These are phyloP conservation scores for Byasa hedistus DNA, from an alignment of 2,888 invertebrate genomes.

Conservation along the genomic window DNA sequence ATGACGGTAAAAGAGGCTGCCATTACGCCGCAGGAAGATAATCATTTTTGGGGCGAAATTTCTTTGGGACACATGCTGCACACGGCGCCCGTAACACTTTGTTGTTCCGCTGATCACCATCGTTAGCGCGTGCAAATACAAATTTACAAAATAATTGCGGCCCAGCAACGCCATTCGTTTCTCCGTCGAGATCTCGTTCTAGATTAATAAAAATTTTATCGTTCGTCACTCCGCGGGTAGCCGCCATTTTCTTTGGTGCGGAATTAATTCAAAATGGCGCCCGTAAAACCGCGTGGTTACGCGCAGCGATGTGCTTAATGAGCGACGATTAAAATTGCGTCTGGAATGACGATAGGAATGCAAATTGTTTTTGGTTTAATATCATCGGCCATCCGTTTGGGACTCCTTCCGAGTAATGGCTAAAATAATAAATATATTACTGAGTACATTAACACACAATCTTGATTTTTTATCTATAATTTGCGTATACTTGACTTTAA, in stretches of 20 bases:
- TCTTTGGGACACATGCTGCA: constrained; percentile 23
- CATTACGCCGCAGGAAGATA: constrained; percentile 24
- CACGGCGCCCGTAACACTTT: constrained; percentile 16
- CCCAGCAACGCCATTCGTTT: constrained; percentile 49
- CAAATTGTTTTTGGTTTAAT: constrained; percentile 54
- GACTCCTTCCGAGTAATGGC: constrained; percentile 22
- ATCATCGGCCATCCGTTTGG: constrained; percentile 33
- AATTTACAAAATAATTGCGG: constrained; percentile 55
- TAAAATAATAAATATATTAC: constrained; percentile 27
- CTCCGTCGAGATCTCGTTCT: constrained; percentile 49
- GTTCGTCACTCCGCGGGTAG: constrained; percentile 44
- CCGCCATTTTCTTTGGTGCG: constrained; percentile 69
- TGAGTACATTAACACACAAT: constrained; percentile 5
- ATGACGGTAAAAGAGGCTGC: constrained; percentile 29
- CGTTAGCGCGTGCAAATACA: constrained; percentile 37
- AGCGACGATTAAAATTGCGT: constrained; percentile 70
- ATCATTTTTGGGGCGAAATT: constrained; percentile 27
- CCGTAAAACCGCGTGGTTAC: constrained; percentile 65
- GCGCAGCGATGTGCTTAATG: constrained; percentile 70
- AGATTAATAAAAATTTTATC: constrained; percentile 69
- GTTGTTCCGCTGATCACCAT: constrained; percentile 31
- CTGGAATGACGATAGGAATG: constrained; percentile 60
- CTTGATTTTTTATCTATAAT: too few relatives aligned
- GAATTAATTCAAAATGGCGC: constrained; percentile 76
- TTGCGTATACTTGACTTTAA: too few relatives aligned